These are phyloP conservation scores for Philereme vetulata DNA, from an alignment of 2,888 invertebrate species.

Conservation along the genomic window DNA sequence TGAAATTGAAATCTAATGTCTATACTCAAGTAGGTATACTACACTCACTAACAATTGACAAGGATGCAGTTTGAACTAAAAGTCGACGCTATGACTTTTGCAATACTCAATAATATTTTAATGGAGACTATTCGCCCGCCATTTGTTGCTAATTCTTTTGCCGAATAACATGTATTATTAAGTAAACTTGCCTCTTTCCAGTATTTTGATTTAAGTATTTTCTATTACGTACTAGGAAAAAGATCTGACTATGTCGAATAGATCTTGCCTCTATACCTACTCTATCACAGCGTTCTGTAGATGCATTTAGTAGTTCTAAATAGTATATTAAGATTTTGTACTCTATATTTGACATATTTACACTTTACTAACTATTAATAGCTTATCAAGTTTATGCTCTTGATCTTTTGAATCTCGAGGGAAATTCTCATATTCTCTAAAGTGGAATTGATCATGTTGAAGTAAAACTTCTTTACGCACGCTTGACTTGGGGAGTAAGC, in stretches of 20 bases:
- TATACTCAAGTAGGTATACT: background rate
- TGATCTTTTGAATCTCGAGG: background rate
- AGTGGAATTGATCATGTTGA: background rate
- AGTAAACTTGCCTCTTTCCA: conserved; percentile 30
- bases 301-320: conserved; percentile 55
- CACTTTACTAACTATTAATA: conserved; percentile 16
- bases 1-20: no score
- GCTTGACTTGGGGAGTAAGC: no score
- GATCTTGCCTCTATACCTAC: conserved; percentile 54
- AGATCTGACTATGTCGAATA: conserved; percentile 47
- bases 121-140: background rate
- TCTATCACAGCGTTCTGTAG: conserved; percentile 42
- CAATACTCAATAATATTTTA: conserved; percentile 1
- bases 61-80: conserved; percentile 5
- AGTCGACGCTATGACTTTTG: background rate
- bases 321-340: conserved; percentile 42
- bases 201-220: conserved; percentile 7
- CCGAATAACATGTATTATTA: conserved; percentile 14
- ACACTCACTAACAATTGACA: background rate
- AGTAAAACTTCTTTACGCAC: background rate
- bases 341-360: conserved; percentile 29
- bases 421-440: background rate
- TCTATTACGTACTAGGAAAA: conserved; percentile 8
- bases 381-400: conserved; percentile 23
- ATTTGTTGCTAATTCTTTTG: background rate